These are phyloP conservation scores for Ganaspis brasiliensis DNA, from an alignment of 2,888 invertebrate genomes.

Conservation along the genomic window DNA sequence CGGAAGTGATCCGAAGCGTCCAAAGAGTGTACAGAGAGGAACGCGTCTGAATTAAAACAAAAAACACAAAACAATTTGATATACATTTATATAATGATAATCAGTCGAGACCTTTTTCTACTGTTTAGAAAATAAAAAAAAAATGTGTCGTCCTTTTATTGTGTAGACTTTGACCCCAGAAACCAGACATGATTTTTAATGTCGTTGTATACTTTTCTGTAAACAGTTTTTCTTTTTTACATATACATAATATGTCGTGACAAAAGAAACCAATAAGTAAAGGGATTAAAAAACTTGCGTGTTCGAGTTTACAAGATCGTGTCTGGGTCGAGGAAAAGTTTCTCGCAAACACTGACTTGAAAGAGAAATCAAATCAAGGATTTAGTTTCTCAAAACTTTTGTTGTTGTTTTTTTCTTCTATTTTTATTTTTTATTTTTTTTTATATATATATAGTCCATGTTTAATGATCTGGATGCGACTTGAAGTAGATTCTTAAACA, in stretches of 20 bases:
- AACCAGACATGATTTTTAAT: conserved; percentile 62
- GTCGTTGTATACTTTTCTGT: conserved; percentile 62
- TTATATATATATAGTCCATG: conserved; percentile 10
- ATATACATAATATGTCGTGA: conserved; percentile 35
- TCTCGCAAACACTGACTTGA: not conserved
- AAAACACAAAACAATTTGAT: conserved; percentile 49
- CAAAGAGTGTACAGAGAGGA: conserved; percentile 59
- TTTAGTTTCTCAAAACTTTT: conserved; percentile 25
- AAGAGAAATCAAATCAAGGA: conserved; percentile 9
- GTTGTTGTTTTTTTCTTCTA: conserved; percentile 10
- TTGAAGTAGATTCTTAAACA: conserved; percentile 47
- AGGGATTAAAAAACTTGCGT: conserved; percentile 44
- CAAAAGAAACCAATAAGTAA: conserved; percentile 17
- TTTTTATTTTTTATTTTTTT: too few species aligned
- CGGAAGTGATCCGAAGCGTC: conserved; percentile 51
- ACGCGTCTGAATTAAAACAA: too few species aligned
- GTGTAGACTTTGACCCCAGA: conserved; percentile 63
- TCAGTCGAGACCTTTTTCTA: conserved; percentile 63
- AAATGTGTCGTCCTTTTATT: conserved; percentile 58
- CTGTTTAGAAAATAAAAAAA: conserved; percentile 60
- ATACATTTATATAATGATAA: conserved; percentile 52
- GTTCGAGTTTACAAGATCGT: conserved; percentile 49
- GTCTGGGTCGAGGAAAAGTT: conserved; percentile 25
- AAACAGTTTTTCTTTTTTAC: conserved; percentile 52
- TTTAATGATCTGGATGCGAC: conserved; percentile 38